A percentile compares a stretch with the other conserved stretches of the same genome.
These are phyloP conservation scores for Thamnaconus septentrionalis DNA, from an alignment of 2,113 vertebrate species.

Conservation along the genomic window DNA sequence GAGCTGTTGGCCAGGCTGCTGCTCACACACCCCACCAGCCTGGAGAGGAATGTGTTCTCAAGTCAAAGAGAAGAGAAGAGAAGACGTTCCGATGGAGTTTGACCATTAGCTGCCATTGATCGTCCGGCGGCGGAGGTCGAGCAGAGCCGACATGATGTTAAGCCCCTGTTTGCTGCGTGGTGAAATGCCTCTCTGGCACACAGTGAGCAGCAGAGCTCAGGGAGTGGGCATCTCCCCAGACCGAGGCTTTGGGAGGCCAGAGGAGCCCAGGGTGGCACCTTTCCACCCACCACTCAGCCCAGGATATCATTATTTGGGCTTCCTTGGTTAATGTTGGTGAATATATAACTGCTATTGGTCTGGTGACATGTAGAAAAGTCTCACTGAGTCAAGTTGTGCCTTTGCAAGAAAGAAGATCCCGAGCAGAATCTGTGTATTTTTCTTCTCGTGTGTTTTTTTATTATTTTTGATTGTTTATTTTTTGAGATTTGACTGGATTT, in stretches of 20 bases:
- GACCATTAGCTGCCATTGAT: conserved; percentile 28
- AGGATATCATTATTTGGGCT: conserved; percentile 24
- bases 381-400: conserved; percentile 9
- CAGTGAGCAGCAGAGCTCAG: conserved; percentile 50
- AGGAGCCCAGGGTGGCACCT: conserved; percentile 55
- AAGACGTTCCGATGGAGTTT: conserved; percentile 14
- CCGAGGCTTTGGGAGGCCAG: conserved; percentile 46
- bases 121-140: conserved; percentile 17
- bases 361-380: conserved; percentile 41
- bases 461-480: background rate
- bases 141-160: conserved; percentile 25
- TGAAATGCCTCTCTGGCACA: conserved; percentile 54
- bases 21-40: conserved; percentile 37
- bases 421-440: background rate
- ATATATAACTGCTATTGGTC: conserved; percentile 26
- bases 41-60: conserved; percentile 25
- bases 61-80: conserved; percentile 12
- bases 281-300: conserved; percentile 41
- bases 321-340: conserved; percentile 50
- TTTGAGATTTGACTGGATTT: background rate
- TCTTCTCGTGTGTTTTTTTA: background rate
- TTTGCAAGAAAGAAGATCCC: background rate
- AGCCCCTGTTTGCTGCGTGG: conserved; percentile 10
- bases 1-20: conserved; percentile 44
- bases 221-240: conserved; percentile 60